Evolutionary conservation across 1,140 invertebrate species (phyloP), one percentile per base, ranked within the genome.

Genomic region (Caenorhabditis inopinata): DNA sequence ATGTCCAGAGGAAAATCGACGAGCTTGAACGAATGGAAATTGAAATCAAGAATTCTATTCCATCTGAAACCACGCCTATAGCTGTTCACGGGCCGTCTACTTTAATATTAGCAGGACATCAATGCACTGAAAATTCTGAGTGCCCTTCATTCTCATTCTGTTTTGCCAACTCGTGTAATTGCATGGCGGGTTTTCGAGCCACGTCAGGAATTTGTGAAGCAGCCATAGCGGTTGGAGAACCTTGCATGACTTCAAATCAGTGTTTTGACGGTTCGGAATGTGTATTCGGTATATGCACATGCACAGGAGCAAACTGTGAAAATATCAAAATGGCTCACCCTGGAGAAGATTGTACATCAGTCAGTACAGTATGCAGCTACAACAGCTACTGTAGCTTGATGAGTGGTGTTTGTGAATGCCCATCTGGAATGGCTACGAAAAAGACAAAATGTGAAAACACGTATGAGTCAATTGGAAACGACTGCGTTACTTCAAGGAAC

Each of bases 381-480:
- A 87, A 89, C 74, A 86, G 85, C 27, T 79, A 86, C 45, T 89
- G 86, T 48, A 83, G 86, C 32, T 51, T 42, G 5, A 81, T 80
- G n/a, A 76, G 62, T 38, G 86, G 87, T 4, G 87, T 87, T 14
- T 87, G 86, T 73, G 86, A 87, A 74, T 87, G 86, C 48, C 84
- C 87, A 5, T 46, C 76, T 58, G 86, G 87, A 23, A 85, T 85
- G 77, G 79, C 87, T 29, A 89, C 80, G n/a, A 21, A 76, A 29
- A 23, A 53, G 47, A 78, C 76, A 45, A 53, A 49, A 18, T 85
- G 84, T 73, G 58, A 68, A n/a, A 80, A 68, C 16, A 81, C 84
- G 9, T 53, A 45, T 7, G 47, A 47, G 23, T 29, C 76, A 3
- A 48, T 53, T n/a, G 84, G 84, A 47, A 53, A 84, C 2, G 78